Base-by-base conservation (phyloP, 2,113 vertebrate species). In the Gobius niger region DNA sequence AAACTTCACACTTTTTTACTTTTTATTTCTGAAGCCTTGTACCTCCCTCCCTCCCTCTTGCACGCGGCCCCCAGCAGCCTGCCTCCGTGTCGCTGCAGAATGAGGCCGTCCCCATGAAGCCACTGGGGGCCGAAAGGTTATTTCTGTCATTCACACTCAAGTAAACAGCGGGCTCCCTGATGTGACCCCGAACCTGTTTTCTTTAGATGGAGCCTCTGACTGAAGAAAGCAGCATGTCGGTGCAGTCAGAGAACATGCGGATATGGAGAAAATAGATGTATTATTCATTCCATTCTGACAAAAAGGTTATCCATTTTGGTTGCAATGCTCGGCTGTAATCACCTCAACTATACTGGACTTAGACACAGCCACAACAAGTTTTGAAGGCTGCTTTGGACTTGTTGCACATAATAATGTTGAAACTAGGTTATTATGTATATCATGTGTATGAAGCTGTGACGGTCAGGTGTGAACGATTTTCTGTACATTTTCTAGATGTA, bases 141-240 rank as follows among this genome's bases (percentile, higher is more conserved):
- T 84, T 79, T 86, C 66, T 67, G 70, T 77, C 65, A 63, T 72
- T 69, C 66, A 75, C 12, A 12, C 62, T 47, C 54, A 75, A 44
- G 62, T 67, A 76, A 82, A 78, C 82, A 84, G 47, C 70, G 50
- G 63, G 70, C 65, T 74, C 41, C 68, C 73, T 24, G 10, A 54
- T 7, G 19, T 52, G 63, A 12, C 14, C 63, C 6, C 60, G 41
- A 77, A 47, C 65, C 60, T 46, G 62, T 65, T 78, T 65, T 72
- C 71, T 82, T 67, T 68, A 65, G 66, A 34, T 34, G 24, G 24
- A 34, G 2, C 24, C 24, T 34, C 24, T 34, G 24, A 34, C 24
- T 34, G 24, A 34, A 80, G 7, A 56, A 63, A 60, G 19, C 49
- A 76, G n/a, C 61, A 61, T 5, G 8, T 5, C 6, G 15, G 7